Base-by-base conservation (phyloP, 2,888 invertebrate species). In the Hirtodrosophila duncani region DNA sequence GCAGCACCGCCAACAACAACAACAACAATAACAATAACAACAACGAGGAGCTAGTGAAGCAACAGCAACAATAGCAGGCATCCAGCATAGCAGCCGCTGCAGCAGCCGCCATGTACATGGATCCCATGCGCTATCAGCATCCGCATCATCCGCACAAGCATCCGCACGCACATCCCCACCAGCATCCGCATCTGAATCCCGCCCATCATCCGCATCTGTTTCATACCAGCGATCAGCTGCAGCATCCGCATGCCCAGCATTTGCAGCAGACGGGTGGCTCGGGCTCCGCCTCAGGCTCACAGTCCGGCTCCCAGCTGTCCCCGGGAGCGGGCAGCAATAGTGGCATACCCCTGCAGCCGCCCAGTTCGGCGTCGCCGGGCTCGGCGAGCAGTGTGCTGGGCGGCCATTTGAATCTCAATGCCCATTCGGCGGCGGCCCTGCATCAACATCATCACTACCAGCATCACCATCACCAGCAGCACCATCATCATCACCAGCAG, bases 101-200 rank as follows among this genome's bases (percentile, higher is more conserved):
- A 67, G 86, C 87, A 62, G 87, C 86, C 49, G 86, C 86, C 31
- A 87, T 87, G 86, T 87, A 87, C 68, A 87, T 87, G 72, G 87
- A 87, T 79, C 86, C 86, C 36, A 85, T 85, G 84, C 84, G 86
- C 61, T 86, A 86, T 55, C 87, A 87, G 42, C 86, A 86, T 46
- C 85, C 85, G 27, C 85, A 85, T 38, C 86, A 85, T 57, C 62
- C 70, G 30, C 70, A n/a, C n/a, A n/a, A n/a, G n/a, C n/a, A n/a
- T n/a, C n/a, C n/a, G n/a, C n/a, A 71, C 41, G 45, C 58, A 10
- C 81, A 74, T 72, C 70, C 81, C 26, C 83, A 83, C 50, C 86
- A 86, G 68, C 87, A 86, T 69, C 86, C 87, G 64, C 86, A 87
- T 63, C 64, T 87, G 45, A 86, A 85, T 77, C 84, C 85, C 68